phyloP scores from a whole-genome alignment of 2,797 vertebrate species.

The Carcharodon carcharias region DNA sequence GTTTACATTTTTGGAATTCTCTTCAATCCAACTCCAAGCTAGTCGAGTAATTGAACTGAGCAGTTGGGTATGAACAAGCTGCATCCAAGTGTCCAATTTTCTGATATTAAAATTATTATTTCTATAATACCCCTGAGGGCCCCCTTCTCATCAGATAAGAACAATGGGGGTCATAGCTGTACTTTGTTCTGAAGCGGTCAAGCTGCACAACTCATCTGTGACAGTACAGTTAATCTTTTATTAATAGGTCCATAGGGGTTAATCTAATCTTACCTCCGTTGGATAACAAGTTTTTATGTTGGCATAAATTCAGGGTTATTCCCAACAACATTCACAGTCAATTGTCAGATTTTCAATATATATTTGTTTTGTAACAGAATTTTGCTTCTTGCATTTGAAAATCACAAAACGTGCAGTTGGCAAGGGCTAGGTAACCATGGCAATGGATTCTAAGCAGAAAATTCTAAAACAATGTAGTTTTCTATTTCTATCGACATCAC shows the following conservation, averaged over 20 bases:
- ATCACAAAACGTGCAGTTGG: not conserved
- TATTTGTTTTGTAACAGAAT: conserved; percentile 12
- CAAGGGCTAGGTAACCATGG: conserved; percentile 30
- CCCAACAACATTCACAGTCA: not conserved
- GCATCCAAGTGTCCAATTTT: not conserved
- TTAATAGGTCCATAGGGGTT: not conserved
- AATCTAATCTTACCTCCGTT: not conserved
- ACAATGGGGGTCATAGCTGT: not conserved
- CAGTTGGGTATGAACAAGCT: not conserved
- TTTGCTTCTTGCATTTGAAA: conserved; percentile 20
- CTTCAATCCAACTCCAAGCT: not conserved
- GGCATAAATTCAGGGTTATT: conserved; percentile 23
- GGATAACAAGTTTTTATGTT: not conserved
- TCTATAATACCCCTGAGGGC: not conserved
- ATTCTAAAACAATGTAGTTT: conserved; percentile 28
- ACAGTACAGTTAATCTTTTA: conserved; percentile 20
- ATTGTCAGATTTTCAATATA: conserved; percentile 22
- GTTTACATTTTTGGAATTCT: not conserved
- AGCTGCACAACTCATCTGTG: not conserved
- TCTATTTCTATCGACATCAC: conserved; percentile 23
- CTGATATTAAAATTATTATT: conserved; percentile 16
- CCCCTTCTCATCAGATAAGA: conserved; percentile 6
- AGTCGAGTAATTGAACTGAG: not conserved
- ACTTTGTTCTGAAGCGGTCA: not conserved
- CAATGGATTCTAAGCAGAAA: conserved; percentile 19